Percentiles rank a stretch among this genome's conserved stretches.
phyloP scores from a whole-genome alignment of 1,140 invertebrate species.

The Polypedilum vanderplanki region DNA sequence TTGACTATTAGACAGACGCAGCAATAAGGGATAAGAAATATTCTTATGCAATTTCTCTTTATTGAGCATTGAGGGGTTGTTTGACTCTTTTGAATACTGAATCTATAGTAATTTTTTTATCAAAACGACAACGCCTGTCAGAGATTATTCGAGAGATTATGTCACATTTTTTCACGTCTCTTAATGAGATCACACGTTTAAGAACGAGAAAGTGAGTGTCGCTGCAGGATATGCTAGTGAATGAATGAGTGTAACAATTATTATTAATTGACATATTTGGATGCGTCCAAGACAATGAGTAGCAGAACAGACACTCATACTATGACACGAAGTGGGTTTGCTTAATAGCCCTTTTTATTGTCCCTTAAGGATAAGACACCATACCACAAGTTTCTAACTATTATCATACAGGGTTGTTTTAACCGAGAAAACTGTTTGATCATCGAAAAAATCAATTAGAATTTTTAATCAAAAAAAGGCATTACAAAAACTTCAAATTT shows the following conservation, averaged over 20 bases:
- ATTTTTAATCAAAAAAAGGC: too few relatives aligned
- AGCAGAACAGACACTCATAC: background rate
- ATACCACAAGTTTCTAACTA: too few relatives aligned
- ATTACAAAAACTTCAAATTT: too few relatives aligned
- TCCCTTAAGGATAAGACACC: background rate
- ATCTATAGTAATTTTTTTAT: conserved; percentile 14
- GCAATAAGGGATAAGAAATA: background rate
- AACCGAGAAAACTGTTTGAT: too few relatives aligned
- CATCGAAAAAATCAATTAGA: too few relatives aligned
- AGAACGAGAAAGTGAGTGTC: background rate
- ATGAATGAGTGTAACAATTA: conserved; percentile 12
- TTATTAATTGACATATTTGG: conserved; percentile 27
- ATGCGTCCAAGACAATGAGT: background rate
- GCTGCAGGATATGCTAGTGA: background rate
- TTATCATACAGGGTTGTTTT: too few relatives aligned
- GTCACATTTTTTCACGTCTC: conserved; percentile 24
- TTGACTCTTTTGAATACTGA: background rate
- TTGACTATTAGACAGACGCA: background rate
- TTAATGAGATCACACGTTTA: conserved; percentile 16
- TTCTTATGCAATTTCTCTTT: conserved; percentile 11
- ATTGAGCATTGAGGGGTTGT: conserved; percentile 10
- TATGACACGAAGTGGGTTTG: background rate
- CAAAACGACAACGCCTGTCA: background rate
- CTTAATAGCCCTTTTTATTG: conserved; percentile 25
- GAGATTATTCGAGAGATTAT: conserved; percentile 25